Conservation (phyloP, 1,140 invertebrate genomes). For the Orius laevigatus region DNA sequence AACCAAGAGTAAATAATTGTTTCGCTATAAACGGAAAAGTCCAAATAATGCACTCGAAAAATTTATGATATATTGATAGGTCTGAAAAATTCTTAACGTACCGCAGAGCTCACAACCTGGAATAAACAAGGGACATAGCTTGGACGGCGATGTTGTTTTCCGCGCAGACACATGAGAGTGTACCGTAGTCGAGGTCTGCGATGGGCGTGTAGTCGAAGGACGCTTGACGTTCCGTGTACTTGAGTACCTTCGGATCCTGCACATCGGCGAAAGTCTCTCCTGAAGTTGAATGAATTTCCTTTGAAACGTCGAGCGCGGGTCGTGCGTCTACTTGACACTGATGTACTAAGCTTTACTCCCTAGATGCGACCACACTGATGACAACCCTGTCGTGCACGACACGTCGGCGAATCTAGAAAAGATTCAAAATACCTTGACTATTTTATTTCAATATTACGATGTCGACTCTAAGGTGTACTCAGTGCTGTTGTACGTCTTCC, state of each 20-base stretch:
- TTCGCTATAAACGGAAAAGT: too few species aligned
- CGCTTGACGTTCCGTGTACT: conserved; percentile 31
- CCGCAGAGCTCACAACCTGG: conserved; percentile 57
- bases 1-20: not conserved
- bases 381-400: conserved; percentile 52
- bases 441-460: conserved; percentile 30
- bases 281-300: conserved; percentile 84
- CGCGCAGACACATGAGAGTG: conserved; percentile 59
- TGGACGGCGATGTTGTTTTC: conserved; percentile 59
- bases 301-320: conserved; percentile 68
- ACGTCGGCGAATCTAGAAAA: conserved; percentile 57
- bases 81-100: too few species aligned
- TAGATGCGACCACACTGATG: conserved; percentile 67
- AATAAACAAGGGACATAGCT: conserved; percentile 58
- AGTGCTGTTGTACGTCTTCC: conserved; percentile 37
- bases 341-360: conserved; percentile 65
- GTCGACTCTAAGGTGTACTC: conserved; percentile 43
- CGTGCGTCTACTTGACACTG: conserved; percentile 74
- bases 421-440: conserved; percentile 19
- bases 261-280: conserved; percentile 64
- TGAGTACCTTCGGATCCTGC: conserved; percentile 50
- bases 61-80: too few species aligned
- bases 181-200: conserved; percentile 48
- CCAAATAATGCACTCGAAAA: too few species aligned
- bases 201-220: conserved; percentile 34